Base-by-base conservation (phyloP, 2,888 invertebrate genomes). In the Callimorpha dominula region DNA sequence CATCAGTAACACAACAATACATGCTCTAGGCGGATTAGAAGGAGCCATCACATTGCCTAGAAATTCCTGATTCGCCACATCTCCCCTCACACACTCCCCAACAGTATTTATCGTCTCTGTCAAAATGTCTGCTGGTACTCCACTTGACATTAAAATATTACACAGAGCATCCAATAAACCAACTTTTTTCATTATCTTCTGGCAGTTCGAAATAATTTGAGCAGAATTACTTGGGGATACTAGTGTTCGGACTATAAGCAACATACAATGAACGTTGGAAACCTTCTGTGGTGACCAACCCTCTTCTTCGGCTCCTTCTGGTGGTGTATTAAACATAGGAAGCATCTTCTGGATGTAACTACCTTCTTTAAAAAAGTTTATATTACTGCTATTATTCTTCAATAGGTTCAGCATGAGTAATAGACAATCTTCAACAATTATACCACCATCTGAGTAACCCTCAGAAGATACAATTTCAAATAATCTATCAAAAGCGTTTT, bases 321-420 rank as follows among this genome's bases (percentile, higher is more conserved):
- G 97, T 0, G 98, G 97, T 52, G 98, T 96, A 78, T 96, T 96
- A 86, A 99, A 99, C 98, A 99, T 99, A 0, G 98, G 98, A 4
- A 98, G 96, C 88, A 99, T 95, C 78, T 97, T 97, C 88, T 99
- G 98, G 82, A 99, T 98, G 87, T 99, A 99, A 87, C 98, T 99
- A 70, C 99, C 99, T 96, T 99, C 99, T 94, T 99, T 98, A 90
- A 99, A 99, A 89, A 99, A 99, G 90, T 99, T 99, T 82, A 99
- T 99, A 93, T 99, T 99, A 85, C 99, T 99, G 17, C 98, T 97
- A 90, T 99, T 99, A 87, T 99, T 99, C 88, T 98, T 98, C 17
- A 99, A 93, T 70, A 99, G 96, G 94, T 99, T 99, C 72, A 99
- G 94, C 97, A 99, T 97, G 5, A 99, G 96, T 63, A 99, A 95